Evolutionary conservation across 23 tunicate genomes (phyloP), one percentile per base, ranked within the genome.

Genomic region (Pegea sp.): DNA sequence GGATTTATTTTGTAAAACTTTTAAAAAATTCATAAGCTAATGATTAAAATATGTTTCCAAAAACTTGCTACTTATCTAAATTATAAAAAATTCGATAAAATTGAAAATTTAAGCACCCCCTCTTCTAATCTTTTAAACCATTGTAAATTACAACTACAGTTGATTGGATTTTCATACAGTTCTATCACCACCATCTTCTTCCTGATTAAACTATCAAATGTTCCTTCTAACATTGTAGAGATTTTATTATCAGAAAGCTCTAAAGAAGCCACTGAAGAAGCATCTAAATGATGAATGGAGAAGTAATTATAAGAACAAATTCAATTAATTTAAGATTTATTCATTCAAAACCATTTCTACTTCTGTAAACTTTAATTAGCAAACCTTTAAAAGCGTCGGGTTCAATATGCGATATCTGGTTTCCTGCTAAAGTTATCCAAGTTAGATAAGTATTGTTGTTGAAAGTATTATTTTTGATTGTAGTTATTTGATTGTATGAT

Each of bases 211-310:
- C 25, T 58, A 26, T 50, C 49, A 30, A 79, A 79, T 31, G 64
- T 59, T n/a, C 44, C 44, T 27, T 51, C 23, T 7, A 64, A 44
- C 29, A 79, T 32, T 2, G 63, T 44, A 13, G 54, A 57, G 1
- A 79, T 52, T 29, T 60, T 48, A 29, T 79, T 79, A 27, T 79
- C 92, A 24, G 92, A 70, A 3, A 79, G 24, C 34, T 79, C 92
- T 3, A 79, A 1, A 25, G 6, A 21, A 3, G 26, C 57, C 31
- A 77, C 43, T 1, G 49, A 57, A 6, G 30, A 19, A 7, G 71
- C 71, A 16, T 76, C 90, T 77, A 60, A 13, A 68, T 21, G n/a
- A n/a, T n/a, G n/a, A n/a, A n/a, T n/a, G n/a, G n/a, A n/a, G n/a
- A n/a, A n/a, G n/a, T n/a, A n/a, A n/a, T n/a, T n/a, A n/a, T n/a